Conservation (phyloP, 2,797 vertebrate species). For the Centropyge bicolor region DNA sequence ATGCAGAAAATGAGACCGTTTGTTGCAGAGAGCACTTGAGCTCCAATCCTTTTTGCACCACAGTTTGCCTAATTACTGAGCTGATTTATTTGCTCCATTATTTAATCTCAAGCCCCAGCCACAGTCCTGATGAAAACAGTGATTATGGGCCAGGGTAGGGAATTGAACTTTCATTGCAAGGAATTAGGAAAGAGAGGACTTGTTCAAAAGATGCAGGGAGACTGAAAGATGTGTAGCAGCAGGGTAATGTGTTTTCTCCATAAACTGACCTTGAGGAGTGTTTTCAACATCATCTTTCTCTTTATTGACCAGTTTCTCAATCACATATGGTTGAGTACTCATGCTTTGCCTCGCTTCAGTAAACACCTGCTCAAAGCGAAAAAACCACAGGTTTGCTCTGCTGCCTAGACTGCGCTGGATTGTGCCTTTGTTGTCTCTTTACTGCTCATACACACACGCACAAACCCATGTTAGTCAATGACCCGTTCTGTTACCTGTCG, state of each 20-base stretch:
- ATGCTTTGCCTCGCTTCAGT: slow-evolving; percentile 15
- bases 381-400: not conserved
- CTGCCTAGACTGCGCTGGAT: not conserved
- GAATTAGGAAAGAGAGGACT: slow-evolving; percentile 25
- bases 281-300: slow-evolving; percentile 41
- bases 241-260: not conserved
- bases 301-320: slow-evolving; percentile 54
- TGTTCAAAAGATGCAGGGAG: slow-evolving; percentile 5
- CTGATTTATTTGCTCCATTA: slow-evolving; percentile 69
- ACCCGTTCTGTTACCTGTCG: not conserved
- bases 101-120: slow-evolving; percentile 61
- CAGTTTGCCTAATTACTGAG: slow-evolving; percentile 68
- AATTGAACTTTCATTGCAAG: slow-evolving; percentile 44
- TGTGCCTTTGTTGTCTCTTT: slow-evolving; percentile 20
- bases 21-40: slow-evolving; percentile 27
- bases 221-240: not conserved
- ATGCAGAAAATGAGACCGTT: slow-evolving; percentile 23
- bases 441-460: slow-evolving; percentile 1
- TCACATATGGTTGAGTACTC: slow-evolving; percentile 24
- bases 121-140: slow-evolving; percentile 69
- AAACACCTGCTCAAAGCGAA: slow-evolving; percentile 34
- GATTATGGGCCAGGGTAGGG: slow-evolving; percentile 49
- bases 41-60: slow-evolving; percentile 31
- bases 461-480: not conserved
- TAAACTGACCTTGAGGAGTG: slow-evolving; percentile 27